These are phyloP conservation scores for Chymomyza costata DNA, from an alignment of 1,140 invertebrate species.

Conservation along the genomic window DNA sequence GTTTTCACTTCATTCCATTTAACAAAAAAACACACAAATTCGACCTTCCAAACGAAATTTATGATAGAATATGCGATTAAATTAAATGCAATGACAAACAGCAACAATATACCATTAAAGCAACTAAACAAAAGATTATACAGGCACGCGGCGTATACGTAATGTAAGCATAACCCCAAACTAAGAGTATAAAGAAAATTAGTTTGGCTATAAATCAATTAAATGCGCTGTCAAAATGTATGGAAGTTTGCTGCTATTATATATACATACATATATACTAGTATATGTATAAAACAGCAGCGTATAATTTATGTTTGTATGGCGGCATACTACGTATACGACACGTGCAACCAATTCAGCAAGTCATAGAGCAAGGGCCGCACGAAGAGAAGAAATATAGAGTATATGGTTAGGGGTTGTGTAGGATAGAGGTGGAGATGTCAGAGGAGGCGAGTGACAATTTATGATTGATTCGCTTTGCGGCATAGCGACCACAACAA, in stretches of 20 bases:
- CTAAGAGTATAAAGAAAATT: slow-evolving; percentile 39
- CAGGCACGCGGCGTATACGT: slow-evolving; percentile 8
- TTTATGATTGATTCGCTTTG: slow-evolving; percentile 61
- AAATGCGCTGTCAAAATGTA: slow-evolving; percentile 25
- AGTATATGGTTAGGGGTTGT: no score
- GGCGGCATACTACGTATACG: slow-evolving; percentile 39
- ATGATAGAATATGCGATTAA: no score
- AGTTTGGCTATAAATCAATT: slow-evolving; percentile 62
- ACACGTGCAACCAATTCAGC: background rate
- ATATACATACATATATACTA: no score
- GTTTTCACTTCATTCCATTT: no score
- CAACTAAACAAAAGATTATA: no score
- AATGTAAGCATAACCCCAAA: slow-evolving; percentile 6
- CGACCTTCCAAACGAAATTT: no score
- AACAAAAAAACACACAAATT: no score
- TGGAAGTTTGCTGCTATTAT: slow-evolving; percentile 17
- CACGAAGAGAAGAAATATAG: no score
- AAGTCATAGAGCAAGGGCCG: background rate
- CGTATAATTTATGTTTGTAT: no score
- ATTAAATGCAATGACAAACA: background rate
- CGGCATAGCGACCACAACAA: slow-evolving; percentile 14
- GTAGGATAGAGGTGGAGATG: no score
- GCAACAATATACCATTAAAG: slow-evolving; percentile 8
- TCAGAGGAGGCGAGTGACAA: slow-evolving; percentile 47
- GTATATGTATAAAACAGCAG: no score